These are phyloP conservation scores for Xanthorhoe designata DNA, from an alignment of 2,888 invertebrate genomes.

Conservation along the genomic window DNA sequence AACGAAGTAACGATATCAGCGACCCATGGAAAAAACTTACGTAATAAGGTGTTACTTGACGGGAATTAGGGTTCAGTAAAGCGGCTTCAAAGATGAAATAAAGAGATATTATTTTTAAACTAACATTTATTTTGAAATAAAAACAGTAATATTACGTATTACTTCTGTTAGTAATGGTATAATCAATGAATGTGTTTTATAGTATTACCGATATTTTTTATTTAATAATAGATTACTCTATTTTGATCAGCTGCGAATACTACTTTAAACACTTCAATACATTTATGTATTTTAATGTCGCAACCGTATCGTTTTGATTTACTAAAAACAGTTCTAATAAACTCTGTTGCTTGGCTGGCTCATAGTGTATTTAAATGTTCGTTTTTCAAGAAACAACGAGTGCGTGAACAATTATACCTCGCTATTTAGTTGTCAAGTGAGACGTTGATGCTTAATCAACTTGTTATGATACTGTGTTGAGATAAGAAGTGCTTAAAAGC, in stretches of 20 bases:
- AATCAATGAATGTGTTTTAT: too few species aligned
- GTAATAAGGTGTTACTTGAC: constrained; percentile 37
- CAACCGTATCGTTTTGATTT: not conserved
- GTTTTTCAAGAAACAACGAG: constrained; percentile 60
- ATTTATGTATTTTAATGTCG: not conserved
- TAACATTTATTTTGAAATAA: not conserved
- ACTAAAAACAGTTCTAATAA: constrained; percentile 13
- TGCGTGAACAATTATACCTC: constrained; percentile 70
- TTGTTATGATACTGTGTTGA: constrained; percentile 24
- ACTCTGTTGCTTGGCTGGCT: constrained; percentile 10
- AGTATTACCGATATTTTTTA: too few species aligned
- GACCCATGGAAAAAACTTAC: constrained; percentile 47
- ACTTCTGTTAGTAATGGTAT: too few species aligned
- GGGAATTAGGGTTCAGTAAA: constrained; percentile 27
- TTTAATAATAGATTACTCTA: too few species aligned
- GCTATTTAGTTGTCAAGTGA: constrained; percentile 70
- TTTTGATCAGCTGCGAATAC: too few species aligned
- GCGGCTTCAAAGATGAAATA: constrained; percentile 4
- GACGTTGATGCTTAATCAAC: constrained; percentile 34
- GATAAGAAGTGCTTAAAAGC: constrained; percentile 13
- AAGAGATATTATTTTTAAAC: not conserved
- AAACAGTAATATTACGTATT: too few species aligned
- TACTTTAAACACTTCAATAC: too few species aligned
- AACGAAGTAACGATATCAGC: constrained; percentile 55
- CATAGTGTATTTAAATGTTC: constrained; percentile 29